A percentile compares a stretch with the other conserved stretches of the same genome.
phyloP scores from a whole-genome alignment of 2,113 vertebrate species.

The Etheostoma spectabile region DNA sequence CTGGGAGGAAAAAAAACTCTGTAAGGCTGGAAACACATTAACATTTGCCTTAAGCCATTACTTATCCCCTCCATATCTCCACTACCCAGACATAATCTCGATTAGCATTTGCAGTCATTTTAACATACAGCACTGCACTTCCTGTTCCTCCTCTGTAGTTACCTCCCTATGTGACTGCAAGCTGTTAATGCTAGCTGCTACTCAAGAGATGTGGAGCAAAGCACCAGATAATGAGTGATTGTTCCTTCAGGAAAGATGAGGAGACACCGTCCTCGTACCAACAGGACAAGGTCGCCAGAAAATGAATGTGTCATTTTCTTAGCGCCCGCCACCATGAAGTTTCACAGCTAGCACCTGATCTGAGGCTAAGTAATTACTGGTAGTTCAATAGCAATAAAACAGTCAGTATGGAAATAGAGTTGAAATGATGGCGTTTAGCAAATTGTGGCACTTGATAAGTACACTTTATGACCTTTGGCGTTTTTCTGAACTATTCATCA shows the following conservation, averaged over 20 bases:
- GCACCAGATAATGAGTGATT: slow-evolving; percentile 41
- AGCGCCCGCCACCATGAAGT: not conserved
- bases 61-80: not conserved
- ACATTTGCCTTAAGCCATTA: slow-evolving; percentile 28
- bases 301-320: slow-evolving; percentile 58
- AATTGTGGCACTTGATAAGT: slow-evolving; percentile 7
- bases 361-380: slow-evolving; percentile 25
- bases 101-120: slow-evolving; percentile 17
- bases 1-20: not conserved
- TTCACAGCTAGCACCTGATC: slow-evolving; percentile 39
- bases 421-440: slow-evolving; percentile 7
- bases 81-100: slow-evolving; percentile 23
- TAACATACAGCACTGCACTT: slow-evolving; percentile 20
- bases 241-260: slow-evolving; percentile 42
- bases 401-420: slow-evolving; percentile 13
- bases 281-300: slow-evolving; percentile 55
- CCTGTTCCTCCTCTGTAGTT: slow-evolving; percentile 33
- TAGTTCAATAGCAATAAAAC: slow-evolving; percentile 29
- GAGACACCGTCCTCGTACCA: slow-evolving; percentile 4
- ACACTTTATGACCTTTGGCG: slow-evolving; percentile 1
- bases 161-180: slow-evolving; percentile 28
- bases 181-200: slow-evolving; percentile 20
- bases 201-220: slow-evolving; percentile 16
- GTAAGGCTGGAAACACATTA: slow-evolving; percentile 22
- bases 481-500: slow-evolving; percentile 11